These are phyloP conservation scores for Torymus aiolomorphi DNA, from an alignment of 2,888 invertebrate genomes.

Conservation along the genomic window DNA sequence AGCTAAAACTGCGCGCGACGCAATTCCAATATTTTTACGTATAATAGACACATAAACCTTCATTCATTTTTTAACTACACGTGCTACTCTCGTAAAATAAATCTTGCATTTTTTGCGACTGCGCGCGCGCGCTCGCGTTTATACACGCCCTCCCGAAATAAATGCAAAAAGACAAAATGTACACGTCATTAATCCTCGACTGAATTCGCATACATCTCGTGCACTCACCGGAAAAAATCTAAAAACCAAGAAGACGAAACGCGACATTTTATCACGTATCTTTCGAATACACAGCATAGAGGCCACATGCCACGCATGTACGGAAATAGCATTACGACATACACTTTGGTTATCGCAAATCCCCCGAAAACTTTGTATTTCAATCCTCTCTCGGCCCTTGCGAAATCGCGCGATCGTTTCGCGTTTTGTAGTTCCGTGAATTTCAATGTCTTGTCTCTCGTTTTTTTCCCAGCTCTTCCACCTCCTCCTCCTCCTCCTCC, in stretches of 20 bases:
- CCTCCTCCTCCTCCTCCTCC: background rate
- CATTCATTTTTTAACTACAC: constrained; percentile 22
- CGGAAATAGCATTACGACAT: constrained; percentile 34
- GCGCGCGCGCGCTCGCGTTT: background rate
- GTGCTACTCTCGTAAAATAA: constrained; percentile 44
- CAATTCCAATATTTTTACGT: constrained; percentile 20
- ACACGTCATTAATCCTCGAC: constrained; percentile 44
- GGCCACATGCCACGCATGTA: background rate
- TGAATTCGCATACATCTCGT: background rate
- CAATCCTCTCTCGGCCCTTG: constrained; percentile 32
- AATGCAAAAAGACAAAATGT: constrained; percentile 34
- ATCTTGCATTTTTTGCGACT: constrained; percentile 33
- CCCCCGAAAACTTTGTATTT: constrained; percentile 42
- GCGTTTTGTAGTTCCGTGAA: constrained; percentile 56
- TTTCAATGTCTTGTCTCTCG: constrained; percentile 46
- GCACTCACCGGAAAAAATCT: background rate
- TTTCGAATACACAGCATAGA: constrained; percentile 2
- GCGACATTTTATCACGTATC: constrained; percentile 42
- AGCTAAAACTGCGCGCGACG: too few relatives aligned
- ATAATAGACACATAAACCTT: constrained; percentile 25
- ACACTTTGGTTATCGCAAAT: constrained; percentile 5
- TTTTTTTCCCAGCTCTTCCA: background rate
- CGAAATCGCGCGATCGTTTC: constrained; percentile 52
- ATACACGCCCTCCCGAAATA: constrained; percentile 24
- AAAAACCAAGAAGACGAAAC: background rate